Percentiles rank a stretch among this genome's conserved stretches.
phyloP scores from a whole-genome alignment of 2,888 invertebrate genomes.

The Cerastoderma edule region DNA sequence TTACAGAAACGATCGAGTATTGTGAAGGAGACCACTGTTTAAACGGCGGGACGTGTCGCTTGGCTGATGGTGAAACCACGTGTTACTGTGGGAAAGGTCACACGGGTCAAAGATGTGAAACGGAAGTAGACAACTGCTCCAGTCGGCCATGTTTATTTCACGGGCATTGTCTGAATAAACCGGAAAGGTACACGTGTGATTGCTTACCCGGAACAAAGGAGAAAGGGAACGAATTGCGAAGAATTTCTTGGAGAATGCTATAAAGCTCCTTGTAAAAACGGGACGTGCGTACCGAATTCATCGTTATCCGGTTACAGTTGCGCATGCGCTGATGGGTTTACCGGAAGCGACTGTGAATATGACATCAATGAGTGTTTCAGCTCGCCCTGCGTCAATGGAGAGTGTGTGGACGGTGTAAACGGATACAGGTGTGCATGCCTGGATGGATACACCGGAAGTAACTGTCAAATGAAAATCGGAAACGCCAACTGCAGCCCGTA shows the following conservation, averaged over 20 bases:
- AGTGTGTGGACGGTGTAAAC: conserved; percentile 37
- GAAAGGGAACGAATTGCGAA: conserved; percentile 34
- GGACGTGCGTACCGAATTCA: conserved; percentile 26
- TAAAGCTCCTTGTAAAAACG: conserved; percentile 36
- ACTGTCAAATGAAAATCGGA: conserved; percentile 27
- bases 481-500: conserved; percentile 15
- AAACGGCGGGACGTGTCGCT: conserved; percentile 26
- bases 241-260: conserved; percentile 35
- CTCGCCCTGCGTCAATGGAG: conserved; percentile 38
- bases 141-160: conserved; percentile 35
- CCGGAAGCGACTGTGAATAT: conserved; percentile 45
- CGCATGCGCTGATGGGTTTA: conserved; percentile 36
- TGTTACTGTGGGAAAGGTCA: conserved; percentile 17
- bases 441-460: conserved; percentile 16
- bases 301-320: conserved; percentile 31
- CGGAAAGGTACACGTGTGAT: conserved; percentile 20
- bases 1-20: neutral
- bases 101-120: conserved; percentile 22
- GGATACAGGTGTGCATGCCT: conserved; percentile 38
- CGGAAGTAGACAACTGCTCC: conserved; percentile 2
- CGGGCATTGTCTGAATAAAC: conserved; percentile 19
- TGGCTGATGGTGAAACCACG: neutral
- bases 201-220: conserved; percentile 30
- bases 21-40: conserved; percentile 13
- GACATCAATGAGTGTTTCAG: conserved; percentile 51